A percentile compares a stretch with the other conserved stretches of the same genome.
Conservation (phyloP, 2,113 vertebrate genomes). For the Lipophrys pholis region DNA sequence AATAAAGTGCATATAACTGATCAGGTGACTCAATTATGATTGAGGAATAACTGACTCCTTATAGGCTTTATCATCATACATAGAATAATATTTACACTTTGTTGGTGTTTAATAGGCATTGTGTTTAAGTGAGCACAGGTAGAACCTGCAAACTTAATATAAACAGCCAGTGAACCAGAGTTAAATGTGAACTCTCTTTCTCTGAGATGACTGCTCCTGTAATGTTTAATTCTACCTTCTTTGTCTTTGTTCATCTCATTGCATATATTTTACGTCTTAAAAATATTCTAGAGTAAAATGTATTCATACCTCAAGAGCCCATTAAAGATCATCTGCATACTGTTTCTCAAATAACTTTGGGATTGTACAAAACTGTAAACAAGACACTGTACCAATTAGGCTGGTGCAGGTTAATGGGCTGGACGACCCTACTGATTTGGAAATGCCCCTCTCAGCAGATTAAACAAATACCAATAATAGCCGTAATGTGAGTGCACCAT, state of each 20-base stretch:
- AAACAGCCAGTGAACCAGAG: no score
- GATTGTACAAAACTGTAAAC: not conserved
- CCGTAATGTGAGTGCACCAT: constrained; percentile 31
- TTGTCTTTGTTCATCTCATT: no score
- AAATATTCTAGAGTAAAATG: not conserved
- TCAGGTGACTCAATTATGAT: no score
- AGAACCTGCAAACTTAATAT: no score
- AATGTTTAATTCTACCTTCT: no score
- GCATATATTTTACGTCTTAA: no score
- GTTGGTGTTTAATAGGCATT: no score
- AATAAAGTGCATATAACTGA: not conserved
- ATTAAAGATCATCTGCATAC: constrained; percentile 15
- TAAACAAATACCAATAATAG: constrained; percentile 28
- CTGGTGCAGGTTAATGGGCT: constrained; percentile 42
- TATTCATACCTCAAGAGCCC: not conserved
- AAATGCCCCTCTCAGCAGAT: constrained; percentile 44
- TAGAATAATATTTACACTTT: not conserved
- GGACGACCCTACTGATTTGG: constrained; percentile 3
- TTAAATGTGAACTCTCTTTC: no score
- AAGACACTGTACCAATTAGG: constrained; percentile 24
- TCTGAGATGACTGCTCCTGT: no score
- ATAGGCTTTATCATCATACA: not conserved
- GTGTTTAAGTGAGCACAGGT: no score
- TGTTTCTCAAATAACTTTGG: constrained; percentile 1
- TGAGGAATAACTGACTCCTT: not conserved